Conservation (phyloP, 2,797 vertebrate genomes). For the Myiotriccus ornatus region DNA sequence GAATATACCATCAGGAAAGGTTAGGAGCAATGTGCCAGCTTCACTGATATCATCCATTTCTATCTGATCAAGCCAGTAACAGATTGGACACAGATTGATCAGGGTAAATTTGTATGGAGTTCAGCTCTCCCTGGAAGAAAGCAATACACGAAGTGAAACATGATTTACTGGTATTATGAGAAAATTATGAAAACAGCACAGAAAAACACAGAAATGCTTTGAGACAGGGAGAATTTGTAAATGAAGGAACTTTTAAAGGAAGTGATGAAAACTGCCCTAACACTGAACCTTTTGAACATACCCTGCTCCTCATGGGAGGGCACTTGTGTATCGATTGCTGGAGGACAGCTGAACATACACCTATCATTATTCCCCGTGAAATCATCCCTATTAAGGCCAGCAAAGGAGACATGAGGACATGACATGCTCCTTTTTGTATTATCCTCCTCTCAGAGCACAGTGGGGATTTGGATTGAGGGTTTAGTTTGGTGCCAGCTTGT, state of each 20-base stretch:
- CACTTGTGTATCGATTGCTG: background rate
- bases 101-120: background rate
- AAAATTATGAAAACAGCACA: background rate
- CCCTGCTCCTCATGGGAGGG: background rate
- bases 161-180: background rate
- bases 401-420: background rate
- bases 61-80: conserved; percentile 26
- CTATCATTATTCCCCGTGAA: background rate
- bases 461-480: background rate
- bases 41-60: background rate
- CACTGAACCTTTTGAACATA: background rate
- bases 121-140: background rate
- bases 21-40: background rate
- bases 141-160: background rate
- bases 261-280: background rate
- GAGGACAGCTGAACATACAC: background rate
- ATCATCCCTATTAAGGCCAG: background rate
- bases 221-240: background rate
- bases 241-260: background rate
- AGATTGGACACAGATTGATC: conserved; percentile 39
- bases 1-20: background rate
- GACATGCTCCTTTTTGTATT: background rate
- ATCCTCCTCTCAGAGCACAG: background rate
- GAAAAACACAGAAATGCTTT: background rate
- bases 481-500: background rate